Conservation (phyloP, 2,888 invertebrate species). For the Orthonevra nobilis region DNA sequence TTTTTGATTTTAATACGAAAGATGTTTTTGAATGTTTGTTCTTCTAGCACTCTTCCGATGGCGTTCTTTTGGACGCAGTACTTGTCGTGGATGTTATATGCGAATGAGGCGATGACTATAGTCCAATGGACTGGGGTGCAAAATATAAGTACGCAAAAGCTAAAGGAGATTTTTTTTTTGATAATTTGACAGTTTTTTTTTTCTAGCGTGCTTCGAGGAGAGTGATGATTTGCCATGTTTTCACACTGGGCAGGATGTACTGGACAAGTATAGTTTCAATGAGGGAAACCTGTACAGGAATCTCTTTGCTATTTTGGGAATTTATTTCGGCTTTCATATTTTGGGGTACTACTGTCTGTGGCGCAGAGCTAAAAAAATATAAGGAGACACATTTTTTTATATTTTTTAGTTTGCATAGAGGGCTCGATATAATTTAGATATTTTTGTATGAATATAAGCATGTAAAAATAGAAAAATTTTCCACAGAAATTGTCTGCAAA, state of each 20-base stretch:
- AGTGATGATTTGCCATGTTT: slow-evolving; percentile 86
- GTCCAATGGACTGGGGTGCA: slow-evolving; percentile 89
- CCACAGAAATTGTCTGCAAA: too few relatives aligned
- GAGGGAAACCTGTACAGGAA: slow-evolving; percentile 84
- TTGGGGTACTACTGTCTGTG: slow-evolving; percentile 86
- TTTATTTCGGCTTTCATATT: slow-evolving; percentile 86
- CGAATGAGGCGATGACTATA: slow-evolving; percentile 91
- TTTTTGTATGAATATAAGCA: slow-evolving; percentile 14
- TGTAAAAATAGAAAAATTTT: too few relatives aligned
- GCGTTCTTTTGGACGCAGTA: slow-evolving; percentile 89
- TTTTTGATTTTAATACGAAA: neutral
- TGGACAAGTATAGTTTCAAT: slow-evolving; percentile 87
- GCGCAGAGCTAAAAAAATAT: slow-evolving; percentile 83
- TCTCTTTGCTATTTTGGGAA: slow-evolving; percentile 84
- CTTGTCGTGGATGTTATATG: slow-evolving; percentile 92
- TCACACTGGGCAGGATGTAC: slow-evolving; percentile 86
- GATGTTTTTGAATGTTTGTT: slow-evolving; percentile 1
- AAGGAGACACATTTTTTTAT: too few relatives aligned
- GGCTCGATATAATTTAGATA: slow-evolving; percentile 36
- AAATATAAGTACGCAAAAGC: slow-evolving; percentile 77
- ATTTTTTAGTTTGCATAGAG: neutral
- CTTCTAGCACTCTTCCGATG: slow-evolving; percentile 84
- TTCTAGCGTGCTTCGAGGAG: slow-evolving; percentile 83
- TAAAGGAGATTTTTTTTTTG: neutral
- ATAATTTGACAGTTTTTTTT: slow-evolving; percentile 45